phyloP scores from a whole-genome alignment of 2,797 vertebrate species.

The Malacoraja senta region DNA sequence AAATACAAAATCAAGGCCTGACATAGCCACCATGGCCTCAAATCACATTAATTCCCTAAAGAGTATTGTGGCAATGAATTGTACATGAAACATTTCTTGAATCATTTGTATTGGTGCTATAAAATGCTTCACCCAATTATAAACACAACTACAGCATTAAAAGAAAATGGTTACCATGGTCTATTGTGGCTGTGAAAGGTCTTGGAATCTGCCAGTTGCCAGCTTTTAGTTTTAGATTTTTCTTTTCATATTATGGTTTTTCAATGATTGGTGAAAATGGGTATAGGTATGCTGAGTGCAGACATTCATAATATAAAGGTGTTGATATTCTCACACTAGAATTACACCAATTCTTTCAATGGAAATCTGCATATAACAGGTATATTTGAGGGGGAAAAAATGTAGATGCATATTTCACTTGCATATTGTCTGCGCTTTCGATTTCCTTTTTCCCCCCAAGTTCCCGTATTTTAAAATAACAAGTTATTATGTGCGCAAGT shows the following conservation, averaged over 20 bases:
- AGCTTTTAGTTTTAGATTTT: not conserved
- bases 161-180: not conserved
- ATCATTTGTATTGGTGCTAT: not conserved
- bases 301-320: not conserved
- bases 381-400: not conserved
- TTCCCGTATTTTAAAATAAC: too few relatives aligned
- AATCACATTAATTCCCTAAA: not conserved
- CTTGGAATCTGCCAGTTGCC: not conserved
- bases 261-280: not conserved
- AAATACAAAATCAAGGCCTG: not conserved
- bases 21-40: too few relatives aligned
- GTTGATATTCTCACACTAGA: too few relatives aligned
- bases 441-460: not conserved
- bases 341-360: too few relatives aligned
- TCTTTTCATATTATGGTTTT: not conserved
- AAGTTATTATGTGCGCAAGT: not conserved
- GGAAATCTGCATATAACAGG: not conserved
- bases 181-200: not conserved
- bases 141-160: not conserved
- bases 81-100: not conserved
- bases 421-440: not conserved
- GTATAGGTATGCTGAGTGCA: not conserved
- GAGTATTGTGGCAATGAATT: not conserved
- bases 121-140: not conserved
- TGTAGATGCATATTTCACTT: not conserved